Evolutionary conservation across 2,888 invertebrate species (phyloP).

Genomic region (Agrotis ipsilon): DNA sequence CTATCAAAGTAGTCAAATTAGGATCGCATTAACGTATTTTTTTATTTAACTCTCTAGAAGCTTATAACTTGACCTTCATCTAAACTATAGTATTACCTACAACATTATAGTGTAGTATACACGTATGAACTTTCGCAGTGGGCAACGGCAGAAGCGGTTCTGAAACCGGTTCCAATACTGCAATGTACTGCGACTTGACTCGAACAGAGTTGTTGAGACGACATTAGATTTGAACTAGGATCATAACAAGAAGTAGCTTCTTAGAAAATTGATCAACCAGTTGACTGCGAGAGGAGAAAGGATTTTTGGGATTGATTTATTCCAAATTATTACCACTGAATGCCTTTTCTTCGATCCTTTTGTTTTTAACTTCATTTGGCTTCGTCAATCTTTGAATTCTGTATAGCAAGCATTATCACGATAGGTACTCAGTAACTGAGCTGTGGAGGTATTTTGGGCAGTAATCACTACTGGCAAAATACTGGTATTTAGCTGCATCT

Average conservation of each 20-base stretch:
- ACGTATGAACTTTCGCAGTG: constrained; percentile 86
- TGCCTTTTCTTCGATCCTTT: background rate
- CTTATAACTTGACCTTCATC: constrained; percentile 35
- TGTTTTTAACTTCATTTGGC: background rate
- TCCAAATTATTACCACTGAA: background rate
- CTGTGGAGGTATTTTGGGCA: background rate
- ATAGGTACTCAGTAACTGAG: background rate
- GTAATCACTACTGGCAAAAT: background rate
- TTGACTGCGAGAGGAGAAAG: too few relatives aligned
- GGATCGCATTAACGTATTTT: background rate
- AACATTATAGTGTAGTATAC: constrained; percentile 78
- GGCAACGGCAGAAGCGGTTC: constrained; percentile 80
- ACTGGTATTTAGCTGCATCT: background rate
- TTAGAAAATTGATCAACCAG: background rate
- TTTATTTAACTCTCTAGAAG: background rate
- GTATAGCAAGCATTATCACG: background rate
- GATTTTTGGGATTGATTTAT: background rate
- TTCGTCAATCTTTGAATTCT: background rate
- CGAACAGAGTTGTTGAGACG: constrained; percentile 73
- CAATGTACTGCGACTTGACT: constrained; percentile 62
- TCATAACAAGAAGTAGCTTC: background rate
- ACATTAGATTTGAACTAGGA: constrained; percentile 48
- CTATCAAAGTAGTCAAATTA: background rate
- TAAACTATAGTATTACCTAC: constrained; percentile 77
- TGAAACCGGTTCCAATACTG: constrained; percentile 79